Evolutionary conservation across 2,797 vertebrate genomes (phyloP), one percentile per base, ranked within the genome.

Genomic region (Nyctibius grandis): DNA sequence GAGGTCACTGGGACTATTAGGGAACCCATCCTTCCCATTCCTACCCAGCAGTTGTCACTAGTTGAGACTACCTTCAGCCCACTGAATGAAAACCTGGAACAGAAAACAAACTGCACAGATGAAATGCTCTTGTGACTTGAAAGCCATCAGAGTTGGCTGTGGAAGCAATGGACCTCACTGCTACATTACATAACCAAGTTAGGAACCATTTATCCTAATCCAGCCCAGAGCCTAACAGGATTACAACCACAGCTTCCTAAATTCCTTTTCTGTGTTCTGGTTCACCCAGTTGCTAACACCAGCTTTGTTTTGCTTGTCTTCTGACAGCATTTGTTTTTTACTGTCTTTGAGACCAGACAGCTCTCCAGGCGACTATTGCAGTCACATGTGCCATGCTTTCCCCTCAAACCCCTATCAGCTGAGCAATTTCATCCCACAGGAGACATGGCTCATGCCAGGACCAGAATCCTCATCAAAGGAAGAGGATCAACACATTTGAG

Each of bases 201-300:
- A 85, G 54, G 64, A 88, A 11, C 33, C 74, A 89, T 92, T 95
- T 92, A 87, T 73, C 73, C 85, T 94, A 95, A 95, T 92, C 80
- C 61, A 68, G 57, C 31, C 77, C 82, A 83, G 33, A 93, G 68
- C 36, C 79, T 95, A 94, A 95, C 68, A 91, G 51, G 88, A 95
- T 96, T 94, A 93, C 0, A 1, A 85, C n/a, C 33, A 81, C 2
- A 0, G 82, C 51, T 93, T 91, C 85, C 74, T 86, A 76, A 95
- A 90, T 92, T 93, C 83, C 59, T 89, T 92, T 94, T 83, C 79
- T 78, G 9, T 78, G 74, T 84, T 91, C 70, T 78, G 53, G 64
- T 89, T 95, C 94, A 89, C 87, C 50, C 75, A 29, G 31, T 89
- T 96, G 61, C 78, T 80, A 95, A 94, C 0, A 0, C 19, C 75